A percentile compares a stretch with the other conserved stretches of the same genome.
These are phyloP conservation scores for Himantopus leucocephalus DNA, from an alignment of 2,113 vertebrate species.

Conservation along the genomic window DNA sequence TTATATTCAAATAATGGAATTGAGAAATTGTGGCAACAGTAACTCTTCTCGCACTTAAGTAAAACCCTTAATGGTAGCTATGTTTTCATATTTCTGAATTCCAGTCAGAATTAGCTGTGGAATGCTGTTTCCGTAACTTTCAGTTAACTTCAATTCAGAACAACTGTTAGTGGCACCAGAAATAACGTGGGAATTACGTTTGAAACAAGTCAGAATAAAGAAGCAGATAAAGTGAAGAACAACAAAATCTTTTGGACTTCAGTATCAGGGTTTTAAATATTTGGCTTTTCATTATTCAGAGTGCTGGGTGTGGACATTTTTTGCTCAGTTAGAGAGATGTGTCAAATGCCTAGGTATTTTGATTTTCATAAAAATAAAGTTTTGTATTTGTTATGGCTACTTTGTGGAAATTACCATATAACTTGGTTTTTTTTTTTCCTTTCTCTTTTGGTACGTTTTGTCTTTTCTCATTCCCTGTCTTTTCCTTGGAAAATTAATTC, in stretches of 20 bases:
- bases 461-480: background rate
- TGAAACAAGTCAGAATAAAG: background rate
- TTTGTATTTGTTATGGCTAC: background rate
- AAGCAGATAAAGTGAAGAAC: background rate
- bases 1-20: background rate
- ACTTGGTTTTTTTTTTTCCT: background rate
- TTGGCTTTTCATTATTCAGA: background rate
- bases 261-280: background rate
- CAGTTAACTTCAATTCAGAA: background rate
- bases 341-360: background rate
- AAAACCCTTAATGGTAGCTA: background rate
- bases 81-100: background rate
- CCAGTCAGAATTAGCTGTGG: background rate
- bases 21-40: background rate
- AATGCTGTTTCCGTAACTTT: background rate
- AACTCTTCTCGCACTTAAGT: background rate
- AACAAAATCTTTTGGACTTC: background rate
- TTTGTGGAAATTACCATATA: background rate
- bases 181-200: background rate
- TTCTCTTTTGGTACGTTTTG: background rate
- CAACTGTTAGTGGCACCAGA: background rate
- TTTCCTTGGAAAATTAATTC: background rate
- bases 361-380: background rate
- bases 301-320: background rate
- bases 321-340: background rate